phyloP scores from a whole-genome alignment of 1,140 invertebrate species.

The Lerema accius region DNA sequence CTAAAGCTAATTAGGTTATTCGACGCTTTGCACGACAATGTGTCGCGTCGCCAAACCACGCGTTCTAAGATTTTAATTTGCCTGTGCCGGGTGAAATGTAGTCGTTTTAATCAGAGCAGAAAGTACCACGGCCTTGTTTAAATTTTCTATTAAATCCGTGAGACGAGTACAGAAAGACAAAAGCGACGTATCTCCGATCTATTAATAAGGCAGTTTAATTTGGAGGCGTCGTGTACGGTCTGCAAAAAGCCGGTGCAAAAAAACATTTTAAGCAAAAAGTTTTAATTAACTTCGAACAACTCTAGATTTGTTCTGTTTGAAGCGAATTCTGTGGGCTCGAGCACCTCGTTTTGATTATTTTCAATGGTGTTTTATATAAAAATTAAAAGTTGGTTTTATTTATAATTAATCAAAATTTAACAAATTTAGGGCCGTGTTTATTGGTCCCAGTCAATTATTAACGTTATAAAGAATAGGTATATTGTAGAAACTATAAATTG shows the following conservation, averaged over 20 bases:
- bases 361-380: conserved; percentile 30
- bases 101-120: conserved; percentile 68
- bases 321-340: conserved; percentile 29
- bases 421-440: no score
- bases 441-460: no score
- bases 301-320: conserved; percentile 33
- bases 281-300: conserved; percentile 45
- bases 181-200: conserved; percentile 74
- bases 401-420: no score
- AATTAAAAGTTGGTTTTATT: conserved; percentile 22
- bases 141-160: conserved; percentile 77
- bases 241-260: conserved; percentile 45
- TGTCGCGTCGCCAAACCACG: conserved; percentile 48
- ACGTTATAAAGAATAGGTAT: no score
- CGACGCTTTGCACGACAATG: conserved; percentile 40
- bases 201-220: conserved; percentile 79
- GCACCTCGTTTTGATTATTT: conserved; percentile 32
- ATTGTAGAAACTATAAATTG: no score
- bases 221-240: conserved; percentile 47
- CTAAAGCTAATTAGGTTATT: conserved; percentile 46
- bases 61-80: conserved; percentile 73
- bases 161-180: conserved; percentile 61
- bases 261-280: conserved; percentile 39
- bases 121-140: conserved; percentile 64
- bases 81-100: conserved; percentile 55